These are phyloP conservation scores for Scopus umbretta DNA, from an alignment of 2,113 vertebrate species.

Conservation along the genomic window DNA sequence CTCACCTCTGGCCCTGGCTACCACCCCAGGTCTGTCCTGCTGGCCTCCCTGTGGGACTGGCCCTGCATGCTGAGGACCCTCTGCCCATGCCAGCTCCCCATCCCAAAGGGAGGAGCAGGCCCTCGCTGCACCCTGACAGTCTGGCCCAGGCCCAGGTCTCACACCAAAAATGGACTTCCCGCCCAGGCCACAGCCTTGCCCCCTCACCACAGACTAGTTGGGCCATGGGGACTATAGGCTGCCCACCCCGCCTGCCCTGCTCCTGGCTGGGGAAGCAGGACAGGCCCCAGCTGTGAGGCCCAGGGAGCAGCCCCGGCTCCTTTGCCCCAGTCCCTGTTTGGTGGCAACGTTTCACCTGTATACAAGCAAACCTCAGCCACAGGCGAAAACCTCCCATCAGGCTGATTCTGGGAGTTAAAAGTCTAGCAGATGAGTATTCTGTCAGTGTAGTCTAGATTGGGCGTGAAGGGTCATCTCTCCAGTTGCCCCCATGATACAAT, in stretches of 20 bases:
- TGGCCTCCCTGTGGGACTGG: neutral
- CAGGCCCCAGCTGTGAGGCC: neutral
- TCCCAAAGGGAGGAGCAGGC: neutral
- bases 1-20: neutral
- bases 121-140: fast-evolving
- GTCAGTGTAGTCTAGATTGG: neutral
- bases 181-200: neutral
- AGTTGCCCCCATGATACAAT: neutral
- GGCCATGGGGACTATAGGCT: fast-evolving
- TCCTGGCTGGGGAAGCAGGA: neutral
- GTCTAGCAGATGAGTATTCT: neutral
- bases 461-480: neutral
- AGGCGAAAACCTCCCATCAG: neutral
- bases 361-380: neutral
- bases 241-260: neutral
- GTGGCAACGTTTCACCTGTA: fast-evolving
- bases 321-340: neutral
- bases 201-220: neutral
- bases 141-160: neutral
- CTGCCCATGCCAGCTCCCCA: fast-evolving
- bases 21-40: neutral
- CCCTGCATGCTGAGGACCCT: neutral
- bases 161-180: neutral
- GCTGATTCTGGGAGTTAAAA: neutral
- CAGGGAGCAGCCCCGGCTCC: neutral